Percentiles rank a stretch among this genome's conserved stretches.
Conservation (phyloP, 2,797 vertebrate species). For the Danio aesculapii region DNA sequence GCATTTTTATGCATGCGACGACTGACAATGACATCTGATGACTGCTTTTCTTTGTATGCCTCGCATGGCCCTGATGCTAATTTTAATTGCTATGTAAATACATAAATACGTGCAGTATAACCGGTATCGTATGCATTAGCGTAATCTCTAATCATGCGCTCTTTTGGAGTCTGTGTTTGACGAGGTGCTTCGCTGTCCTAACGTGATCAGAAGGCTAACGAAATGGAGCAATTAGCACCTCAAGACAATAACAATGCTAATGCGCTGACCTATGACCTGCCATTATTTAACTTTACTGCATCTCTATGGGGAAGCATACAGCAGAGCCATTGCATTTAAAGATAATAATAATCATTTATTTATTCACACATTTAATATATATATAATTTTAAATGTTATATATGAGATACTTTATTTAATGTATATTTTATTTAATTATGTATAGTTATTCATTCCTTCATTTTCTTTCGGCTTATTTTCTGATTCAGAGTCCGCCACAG, state of each 20-base stretch:
- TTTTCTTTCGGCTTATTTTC: no score
- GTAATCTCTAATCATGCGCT: slow-evolving; percentile 8
- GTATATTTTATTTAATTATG: no score
- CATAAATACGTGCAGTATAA: neutral
- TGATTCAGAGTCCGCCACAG: no score
- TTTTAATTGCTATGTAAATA: slow-evolving; percentile 42
- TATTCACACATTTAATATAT: no score
- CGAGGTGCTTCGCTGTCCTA: slow-evolving; percentile 26
- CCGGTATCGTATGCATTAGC: slow-evolving; percentile 12
- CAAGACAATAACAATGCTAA: slow-evolving; percentile 43
- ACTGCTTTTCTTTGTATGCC: neutral
- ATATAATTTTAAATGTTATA: no score
- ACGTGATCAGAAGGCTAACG: slow-evolving; percentile 37
- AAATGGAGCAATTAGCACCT: slow-evolving; percentile 47
- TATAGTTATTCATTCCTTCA: no score
- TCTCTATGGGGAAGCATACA: neutral
- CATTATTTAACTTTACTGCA: slow-evolving; percentile 33
- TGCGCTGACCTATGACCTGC: slow-evolving; percentile 49
- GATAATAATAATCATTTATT: no score
- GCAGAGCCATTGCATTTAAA: neutral
- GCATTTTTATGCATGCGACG: neutral
- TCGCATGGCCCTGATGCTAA: neutral
- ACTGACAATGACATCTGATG: slow-evolving; percentile 18
- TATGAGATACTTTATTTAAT: no score
- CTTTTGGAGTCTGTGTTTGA: slow-evolving; percentile 17